Conservation (phyloP, 1,140 invertebrate genomes). For the Drosophila ficusphila region DNA sequence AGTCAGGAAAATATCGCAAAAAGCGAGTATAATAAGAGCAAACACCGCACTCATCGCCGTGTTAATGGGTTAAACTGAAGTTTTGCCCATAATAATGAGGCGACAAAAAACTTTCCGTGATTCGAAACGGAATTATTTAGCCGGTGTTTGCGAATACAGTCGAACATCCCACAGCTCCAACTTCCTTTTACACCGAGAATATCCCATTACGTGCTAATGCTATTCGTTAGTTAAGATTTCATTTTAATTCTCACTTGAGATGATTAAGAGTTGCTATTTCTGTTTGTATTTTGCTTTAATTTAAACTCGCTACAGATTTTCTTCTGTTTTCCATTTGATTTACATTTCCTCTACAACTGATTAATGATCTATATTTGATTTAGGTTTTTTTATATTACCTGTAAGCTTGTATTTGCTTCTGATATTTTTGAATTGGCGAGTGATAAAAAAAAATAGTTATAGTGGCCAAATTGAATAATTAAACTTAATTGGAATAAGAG, state of each 20-base stretch:
- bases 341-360: neutral
- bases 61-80: conserved; percentile 53
- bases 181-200: neutral
- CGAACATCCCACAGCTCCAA: neutral
- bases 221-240: too few relatives aligned
- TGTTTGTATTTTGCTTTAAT: too few relatives aligned
- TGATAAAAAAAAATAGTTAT: neutral
- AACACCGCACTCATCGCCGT: conserved; percentile 29
- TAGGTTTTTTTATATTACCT: too few relatives aligned
- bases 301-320: too few relatives aligned
- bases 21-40: conserved; percentile 10
- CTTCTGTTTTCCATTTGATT: neutral
- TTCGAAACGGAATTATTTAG: neutral
- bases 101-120: conserved; percentile 17
- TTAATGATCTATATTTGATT: neutral
- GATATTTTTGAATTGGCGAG: neutral
- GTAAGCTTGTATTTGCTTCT: too few relatives aligned
- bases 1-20: conserved; percentile 7
- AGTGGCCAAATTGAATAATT: neutral
- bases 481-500: neutral
- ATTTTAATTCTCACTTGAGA: too few relatives aligned
- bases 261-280: too few relatives aligned
- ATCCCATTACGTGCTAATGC: neutral
- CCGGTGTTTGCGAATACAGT: neutral
- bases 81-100: conserved; percentile 36